A percentile compares a stretch with the other conserved stretches of the same genome.
Evolutionary conservation across 2,888 invertebrate species (phyloP).

Genomic region (Sarcophaga variegata): DNA sequence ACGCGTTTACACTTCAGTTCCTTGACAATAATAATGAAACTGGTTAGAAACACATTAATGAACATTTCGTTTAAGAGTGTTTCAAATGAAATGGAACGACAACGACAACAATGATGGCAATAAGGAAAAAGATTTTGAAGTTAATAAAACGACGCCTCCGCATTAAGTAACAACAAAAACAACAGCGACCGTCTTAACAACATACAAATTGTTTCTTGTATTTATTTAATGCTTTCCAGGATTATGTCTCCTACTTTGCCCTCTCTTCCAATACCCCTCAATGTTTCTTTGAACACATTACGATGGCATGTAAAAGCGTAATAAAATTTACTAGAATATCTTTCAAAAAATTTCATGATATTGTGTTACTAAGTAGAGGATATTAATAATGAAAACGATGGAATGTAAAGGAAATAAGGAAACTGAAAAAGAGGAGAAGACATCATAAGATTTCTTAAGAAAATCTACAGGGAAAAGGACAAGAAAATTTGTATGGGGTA

Average conservation of each 20-base stretch:
- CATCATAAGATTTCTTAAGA: too few relatives aligned
- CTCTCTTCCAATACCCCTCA: too few relatives aligned
- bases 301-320: slow-evolving; percentile 43
- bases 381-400: too few relatives aligned
- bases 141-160: slow-evolving; percentile 48
- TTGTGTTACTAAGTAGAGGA: too few relatives aligned
- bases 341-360: background rate
- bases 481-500: too few relatives aligned
- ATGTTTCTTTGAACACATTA: too few relatives aligned
- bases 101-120: background rate
- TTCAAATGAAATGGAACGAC: slow-evolving; percentile 30
- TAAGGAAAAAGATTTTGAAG: slow-evolving; percentile 15
- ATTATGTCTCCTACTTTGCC: too few relatives aligned
- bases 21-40: slow-evolving; percentile 27
- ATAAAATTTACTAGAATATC: slow-evolving; percentile 41
- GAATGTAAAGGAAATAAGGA: too few relatives aligned
- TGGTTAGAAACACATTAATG: slow-evolving; percentile 57
- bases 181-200: slow-evolving; percentile 23
- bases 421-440: too few relatives aligned
- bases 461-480: too few relatives aligned
- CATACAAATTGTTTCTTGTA: too few relatives aligned
- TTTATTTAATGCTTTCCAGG: too few relatives aligned
- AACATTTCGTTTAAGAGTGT: slow-evolving; percentile 52
- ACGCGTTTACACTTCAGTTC: background rate
- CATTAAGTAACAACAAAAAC: slow-evolving; percentile 44